A percentile compares a stretch with the other conserved stretches of the same genome.
Evolutionary conservation across 2,888 invertebrate species (phyloP).

Genomic region (Rotaria magnacalcarata): DNA sequence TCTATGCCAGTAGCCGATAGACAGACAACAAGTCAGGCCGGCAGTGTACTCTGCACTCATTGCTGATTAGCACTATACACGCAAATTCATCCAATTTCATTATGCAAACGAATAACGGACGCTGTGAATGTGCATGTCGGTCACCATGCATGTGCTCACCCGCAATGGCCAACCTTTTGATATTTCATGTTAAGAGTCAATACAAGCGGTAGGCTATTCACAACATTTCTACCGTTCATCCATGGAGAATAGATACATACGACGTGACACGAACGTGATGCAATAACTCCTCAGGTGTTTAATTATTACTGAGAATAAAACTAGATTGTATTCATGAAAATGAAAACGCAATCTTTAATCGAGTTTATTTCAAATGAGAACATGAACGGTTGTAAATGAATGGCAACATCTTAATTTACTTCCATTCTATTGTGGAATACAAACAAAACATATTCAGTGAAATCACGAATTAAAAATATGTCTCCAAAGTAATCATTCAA

Average conservation of each 20-base stretch:
- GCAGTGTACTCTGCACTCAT: background rate
- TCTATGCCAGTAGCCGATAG: background rate
- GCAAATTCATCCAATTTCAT: slow-evolving; percentile 1
- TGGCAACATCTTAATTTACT: too few relatives aligned
- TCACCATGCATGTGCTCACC: background rate
- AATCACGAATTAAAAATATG: background rate
- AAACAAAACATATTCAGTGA: background rate
- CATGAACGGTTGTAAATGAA: background rate
- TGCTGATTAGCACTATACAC: background rate
- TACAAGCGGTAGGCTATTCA: background rate
- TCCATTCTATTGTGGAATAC: background rate
- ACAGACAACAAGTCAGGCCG: slow-evolving; percentile 13
- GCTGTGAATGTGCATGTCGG: background rate
- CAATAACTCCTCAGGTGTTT: background rate
- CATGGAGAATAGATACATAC: background rate
- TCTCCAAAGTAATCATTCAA: background rate
- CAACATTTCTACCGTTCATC: background rate
- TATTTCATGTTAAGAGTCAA: background rate
- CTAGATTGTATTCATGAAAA: background rate
- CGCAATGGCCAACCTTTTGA: background rate
- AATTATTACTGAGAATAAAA: background rate
- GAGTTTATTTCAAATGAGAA: background rate
- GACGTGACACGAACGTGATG: background rate
- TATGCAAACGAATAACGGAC: background rate
- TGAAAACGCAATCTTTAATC: background rate